Base-by-base conservation (phyloP, 1,140 invertebrate genomes). In the Pachyrhynchus sulphureomaculatus region DNA sequence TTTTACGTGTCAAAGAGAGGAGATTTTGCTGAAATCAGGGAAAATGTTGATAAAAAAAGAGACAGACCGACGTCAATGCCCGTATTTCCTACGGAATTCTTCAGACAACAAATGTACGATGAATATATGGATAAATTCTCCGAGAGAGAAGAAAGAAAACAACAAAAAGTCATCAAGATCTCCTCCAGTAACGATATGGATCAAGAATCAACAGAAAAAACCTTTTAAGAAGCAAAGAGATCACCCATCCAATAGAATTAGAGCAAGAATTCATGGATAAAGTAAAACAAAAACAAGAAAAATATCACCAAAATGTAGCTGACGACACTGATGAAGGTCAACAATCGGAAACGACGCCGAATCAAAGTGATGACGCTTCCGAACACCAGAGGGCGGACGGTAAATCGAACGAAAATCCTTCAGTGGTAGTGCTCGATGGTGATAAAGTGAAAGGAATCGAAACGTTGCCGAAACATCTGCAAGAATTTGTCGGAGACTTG, bases 51-150 rank as follows among this genome's bases (percentile, higher is more conserved):
- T n/a, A 13, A 15, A 15, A 21, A 15, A 17, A 55, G 66, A 20
- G 18, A 26, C 1, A 49, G 64, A 23, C 57, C 64, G 6, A 47
- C 41, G 49, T 74, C 37, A 55, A 69, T 70, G 44, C 71, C 75
- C 65, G 63, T 79, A 51, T 77, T 78, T 61, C 76, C 76, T 63
- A 78, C 78, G 41, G 89, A 91, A 75, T 81, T 82, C 32, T 84
- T 91, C 69, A 81, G 88, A 6, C 83, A 87, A 60, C 81, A 84
- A 72, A 92, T 93, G 89, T 91, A 89, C 71, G 82, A 88, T 59
- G 91, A 93, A 75, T 93, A 91, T 75, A 83, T 90, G 72, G 79
- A 82, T 68, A 87, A 91, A 78, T 85, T 92, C 47, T 81, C 86
- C 1, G 88, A 90, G 75, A 81, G 89, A n/a, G 84, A 88, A 64